Evolutionary conservation across 2,113 vertebrate species (phyloP).

Genomic region (Eubucco bourcierii): DNA sequence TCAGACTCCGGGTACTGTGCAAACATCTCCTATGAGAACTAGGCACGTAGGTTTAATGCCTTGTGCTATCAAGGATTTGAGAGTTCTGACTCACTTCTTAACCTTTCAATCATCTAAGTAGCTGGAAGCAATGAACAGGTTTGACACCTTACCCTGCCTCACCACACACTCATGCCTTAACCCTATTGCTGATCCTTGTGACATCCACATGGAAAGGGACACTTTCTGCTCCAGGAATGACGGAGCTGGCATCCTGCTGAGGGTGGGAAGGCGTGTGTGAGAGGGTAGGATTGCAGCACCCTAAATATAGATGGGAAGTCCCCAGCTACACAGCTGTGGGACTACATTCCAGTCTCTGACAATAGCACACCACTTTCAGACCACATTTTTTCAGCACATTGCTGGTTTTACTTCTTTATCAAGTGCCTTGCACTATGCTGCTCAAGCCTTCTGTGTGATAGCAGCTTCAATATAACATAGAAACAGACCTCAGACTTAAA

Average conservation of each 20-base stretch:
- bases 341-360: not conserved
- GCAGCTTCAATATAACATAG: not conserved
- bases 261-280: not conserved
- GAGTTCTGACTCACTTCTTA: not conserved
- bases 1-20: not conserved
- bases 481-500: not conserved
- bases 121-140: not conserved
- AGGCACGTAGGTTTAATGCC: not conserved
- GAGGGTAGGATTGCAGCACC: conserved; percentile 3
- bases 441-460: not conserved
- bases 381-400: not conserved
- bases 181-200: fast-evolving
- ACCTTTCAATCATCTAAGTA: not conserved
- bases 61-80: not conserved
- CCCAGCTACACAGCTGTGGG: not conserved
- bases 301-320: conserved; percentile 54
- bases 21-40: not conserved
- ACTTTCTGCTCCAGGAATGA: not conserved
- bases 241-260: not conserved
- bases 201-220: fast-evolving
- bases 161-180: fast-evolving
- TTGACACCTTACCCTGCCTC: not conserved
- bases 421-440: not conserved
- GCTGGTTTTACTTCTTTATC: not conserved
- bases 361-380: not conserved